Percentiles rank a stretch among this genome's conserved stretches.
Evolutionary conservation across 2,113 vertebrate species (phyloP).

Genomic region (Progne subis): DNA sequence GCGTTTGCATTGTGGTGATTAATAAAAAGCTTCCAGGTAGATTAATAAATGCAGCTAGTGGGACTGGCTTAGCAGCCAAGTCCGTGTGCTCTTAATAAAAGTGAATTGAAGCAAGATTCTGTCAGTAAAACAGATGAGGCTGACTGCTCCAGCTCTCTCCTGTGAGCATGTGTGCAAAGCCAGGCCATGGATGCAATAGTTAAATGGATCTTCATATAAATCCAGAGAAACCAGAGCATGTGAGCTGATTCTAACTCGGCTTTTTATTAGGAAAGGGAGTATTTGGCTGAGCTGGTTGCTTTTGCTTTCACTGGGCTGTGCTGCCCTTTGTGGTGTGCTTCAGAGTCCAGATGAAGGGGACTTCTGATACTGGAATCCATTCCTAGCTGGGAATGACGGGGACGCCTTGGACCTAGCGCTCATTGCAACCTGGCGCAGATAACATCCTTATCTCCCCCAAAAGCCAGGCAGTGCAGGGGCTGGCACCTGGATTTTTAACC

Average conservation of each 20-base stretch:
- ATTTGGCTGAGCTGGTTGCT: background rate
- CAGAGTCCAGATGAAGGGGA: background rate
- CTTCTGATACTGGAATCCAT: background rate
- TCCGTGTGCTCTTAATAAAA: background rate
- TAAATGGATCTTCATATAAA: background rate
- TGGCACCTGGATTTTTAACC: background rate
- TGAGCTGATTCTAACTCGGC: background rate
- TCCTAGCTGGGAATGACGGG: background rate
- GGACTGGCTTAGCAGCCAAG: background rate
- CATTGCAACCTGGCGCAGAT: background rate
- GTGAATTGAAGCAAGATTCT: background rate
- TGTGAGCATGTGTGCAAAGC: accelerated
- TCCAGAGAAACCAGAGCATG: background rate
- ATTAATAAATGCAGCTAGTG: background rate
- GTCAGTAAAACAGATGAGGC: background rate
- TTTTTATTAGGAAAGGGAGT: background rate
- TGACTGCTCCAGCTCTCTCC: background rate
- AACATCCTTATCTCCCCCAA: background rate
- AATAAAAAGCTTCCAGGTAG: background rate
- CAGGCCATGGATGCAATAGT: background rate
- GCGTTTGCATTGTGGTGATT: background rate
- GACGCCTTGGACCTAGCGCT: background rate
- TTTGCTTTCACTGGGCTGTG: background rate
- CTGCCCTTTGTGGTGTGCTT: background rate
- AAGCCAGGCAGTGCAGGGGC: background rate